Evolutionary conservation across 1,140 invertebrate species (phyloP), one percentile per base, ranked within the genome.

Genomic region (Augochlora pura): DNA sequence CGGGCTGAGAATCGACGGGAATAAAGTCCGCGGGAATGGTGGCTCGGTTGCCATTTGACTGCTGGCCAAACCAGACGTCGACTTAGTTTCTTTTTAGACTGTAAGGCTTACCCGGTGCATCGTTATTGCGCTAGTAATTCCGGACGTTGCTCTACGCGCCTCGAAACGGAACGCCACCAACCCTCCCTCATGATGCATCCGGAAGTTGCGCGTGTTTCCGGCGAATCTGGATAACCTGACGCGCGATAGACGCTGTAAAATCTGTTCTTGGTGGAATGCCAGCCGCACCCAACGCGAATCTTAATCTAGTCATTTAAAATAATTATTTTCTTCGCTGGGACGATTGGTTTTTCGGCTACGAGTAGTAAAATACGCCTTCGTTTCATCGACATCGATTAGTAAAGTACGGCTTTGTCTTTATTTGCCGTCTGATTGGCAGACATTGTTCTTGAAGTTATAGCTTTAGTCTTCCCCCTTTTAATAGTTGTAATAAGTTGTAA

Each of bases 41-140:
- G 68, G 27, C 65, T 57, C 46, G 80, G 60, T 49, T 73, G 80
- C 74, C 67, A 82, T 86, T 86, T 86, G 84, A 85, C 71, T 72
- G 57, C 63, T 63, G 69, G 84, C 84, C 84, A 85, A 86, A 63
- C 65, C 57, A 60, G 78, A 32, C 27, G 70, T 59, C 63, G 80
- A 76, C 71, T 86, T 78, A 60, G 75, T 85, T 86, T 79, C 83
- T 85, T 85, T 86, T 85, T 85, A 79, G 77, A 85, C 60, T 78
- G 78, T 84, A 81, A 71, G 70, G 52, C 80, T 85, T 84, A 85
- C 78, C 68, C 67, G 80, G 10, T 23, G 60, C 65, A 60, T 46
- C 54, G 76, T 84, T 85, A 85, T 81, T 85, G 77, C 69, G 64
- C 82, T 77, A 81, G 84, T 85, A 85, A 80, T 65, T 52, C 69